A percentile compares a stretch with the other conserved stretches of the same genome.
Evolutionary conservation across 2,113 vertebrate species (phyloP).

Genomic region (Aldabrachelys gigantea): DNA sequence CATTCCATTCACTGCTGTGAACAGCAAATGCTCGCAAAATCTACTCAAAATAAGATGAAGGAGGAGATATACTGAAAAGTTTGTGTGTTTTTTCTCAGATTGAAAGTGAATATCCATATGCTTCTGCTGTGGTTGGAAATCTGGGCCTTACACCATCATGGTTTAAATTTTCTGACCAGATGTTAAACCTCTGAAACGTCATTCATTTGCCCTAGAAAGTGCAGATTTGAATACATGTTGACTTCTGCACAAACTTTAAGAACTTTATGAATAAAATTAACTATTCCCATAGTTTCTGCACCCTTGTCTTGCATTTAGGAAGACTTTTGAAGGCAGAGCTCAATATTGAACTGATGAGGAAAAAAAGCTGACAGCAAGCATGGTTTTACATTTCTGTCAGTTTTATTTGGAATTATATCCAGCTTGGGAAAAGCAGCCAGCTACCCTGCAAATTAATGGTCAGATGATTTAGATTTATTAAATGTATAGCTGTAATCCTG

Average conservation of each 20-base stretch:
- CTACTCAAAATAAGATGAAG: neutral
- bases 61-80: neutral
- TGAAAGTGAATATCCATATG: neutral
- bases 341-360: neutral
- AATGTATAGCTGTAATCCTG: neutral
- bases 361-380: constrained; percentile 15
- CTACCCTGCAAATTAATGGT: constrained; percentile 41
- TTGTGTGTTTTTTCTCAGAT: neutral
- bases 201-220: constrained; percentile 52
- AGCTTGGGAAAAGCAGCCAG: constrained; percentile 27
- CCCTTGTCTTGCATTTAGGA: constrained; percentile 49
- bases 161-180: constrained; percentile 46
- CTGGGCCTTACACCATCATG: neutral
- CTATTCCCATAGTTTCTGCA: constrained; percentile 41
- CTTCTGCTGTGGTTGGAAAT: neutral
- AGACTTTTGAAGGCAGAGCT: constrained; percentile 40
- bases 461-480: constrained; percentile 39
- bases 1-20: neutral
- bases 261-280: constrained; percentile 45
- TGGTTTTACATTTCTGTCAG: constrained; percentile 43
- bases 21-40: neutral
- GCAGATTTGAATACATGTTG: constrained; percentile 62
- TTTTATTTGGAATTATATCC: constrained; percentile 46
- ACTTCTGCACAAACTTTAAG: constrained; percentile 36
- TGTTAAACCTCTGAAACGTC: constrained; percentile 50